Evolutionary conservation across 2,113 vertebrate genomes (phyloP).

Genomic region (Oceanites oceanicus): DNA sequence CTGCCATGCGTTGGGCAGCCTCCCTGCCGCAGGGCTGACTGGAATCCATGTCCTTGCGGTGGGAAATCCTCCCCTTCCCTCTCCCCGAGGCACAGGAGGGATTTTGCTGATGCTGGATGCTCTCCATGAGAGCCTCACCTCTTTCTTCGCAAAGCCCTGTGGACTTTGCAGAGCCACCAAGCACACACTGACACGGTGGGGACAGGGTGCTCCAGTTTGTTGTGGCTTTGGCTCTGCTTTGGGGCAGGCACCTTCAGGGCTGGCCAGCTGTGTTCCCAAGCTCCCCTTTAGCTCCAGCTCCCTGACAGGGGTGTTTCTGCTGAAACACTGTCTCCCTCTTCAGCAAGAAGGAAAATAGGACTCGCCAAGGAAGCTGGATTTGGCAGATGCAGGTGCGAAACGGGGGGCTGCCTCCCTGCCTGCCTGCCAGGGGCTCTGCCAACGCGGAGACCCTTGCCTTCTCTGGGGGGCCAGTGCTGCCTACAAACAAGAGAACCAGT

Average conservation of each 20-base stretch:
- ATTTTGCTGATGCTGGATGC: background rate
- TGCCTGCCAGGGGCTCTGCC: background rate
- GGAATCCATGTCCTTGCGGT: rapidly evolving
- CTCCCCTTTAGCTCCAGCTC: background rate
- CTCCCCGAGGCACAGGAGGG: rapidly evolving
- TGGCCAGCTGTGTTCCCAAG: background rate
- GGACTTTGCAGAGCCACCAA: background rate
- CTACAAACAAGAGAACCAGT: background rate
- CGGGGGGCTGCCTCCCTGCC: background rate
- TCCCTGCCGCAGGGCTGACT: background rate
- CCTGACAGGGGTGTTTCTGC: background rate
- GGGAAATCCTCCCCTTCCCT: background rate
- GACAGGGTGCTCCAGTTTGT: too few relatives aligned
- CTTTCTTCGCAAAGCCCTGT: rapidly evolving
- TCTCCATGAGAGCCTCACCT: background rate
- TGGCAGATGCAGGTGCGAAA: background rate
- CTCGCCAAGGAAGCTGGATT: background rate
- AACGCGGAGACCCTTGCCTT: background rate
- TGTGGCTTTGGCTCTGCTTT: background rate
- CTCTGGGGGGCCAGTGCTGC: background rate
- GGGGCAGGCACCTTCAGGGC: background rate
- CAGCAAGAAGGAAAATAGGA: background rate
- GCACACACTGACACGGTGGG: rapidly evolving
- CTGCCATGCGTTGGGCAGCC: rapidly evolving
- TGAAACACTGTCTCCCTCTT: background rate